A percentile compares a stretch with the other conserved stretches of the same genome.
Conservation (phyloP, 2,113 vertebrate species). For the Ammodramus savannarum region DNA sequence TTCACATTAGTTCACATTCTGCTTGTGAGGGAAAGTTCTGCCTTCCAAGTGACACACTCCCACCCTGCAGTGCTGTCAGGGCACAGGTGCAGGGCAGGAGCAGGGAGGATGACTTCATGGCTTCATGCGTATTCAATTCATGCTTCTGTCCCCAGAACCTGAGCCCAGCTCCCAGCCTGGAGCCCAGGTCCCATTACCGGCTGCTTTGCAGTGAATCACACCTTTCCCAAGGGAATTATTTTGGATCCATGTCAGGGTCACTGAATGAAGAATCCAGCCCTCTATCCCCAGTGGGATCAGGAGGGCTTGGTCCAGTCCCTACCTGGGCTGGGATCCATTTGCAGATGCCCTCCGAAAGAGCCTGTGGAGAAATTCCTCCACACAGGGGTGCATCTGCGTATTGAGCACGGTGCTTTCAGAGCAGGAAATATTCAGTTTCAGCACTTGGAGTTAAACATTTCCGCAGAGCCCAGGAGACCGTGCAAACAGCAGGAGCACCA, state of each 20-base stretch:
- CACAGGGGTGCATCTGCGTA: not conserved
- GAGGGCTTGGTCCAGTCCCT: not conserved
- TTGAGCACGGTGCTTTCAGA: not conserved
- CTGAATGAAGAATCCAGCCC: not conserved
- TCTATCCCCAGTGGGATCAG: not conserved
- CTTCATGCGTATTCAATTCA: not conserved
- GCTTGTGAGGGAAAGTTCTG: not conserved
- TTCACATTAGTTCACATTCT: not conserved
- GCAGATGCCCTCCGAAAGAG: not conserved
- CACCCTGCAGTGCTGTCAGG: not conserved
- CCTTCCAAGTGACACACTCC: not conserved
- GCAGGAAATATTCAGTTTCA: conserved; percentile 68
- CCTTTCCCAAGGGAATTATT: not conserved
- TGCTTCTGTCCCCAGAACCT: not conserved
- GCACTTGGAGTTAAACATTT: conserved; percentile 63
- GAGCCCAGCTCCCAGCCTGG: not conserved
- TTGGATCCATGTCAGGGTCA: not conserved
- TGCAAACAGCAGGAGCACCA: conserved; percentile 14
- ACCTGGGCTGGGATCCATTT: not conserved
- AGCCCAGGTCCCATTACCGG: not conserved
- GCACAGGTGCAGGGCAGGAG: not conserved
- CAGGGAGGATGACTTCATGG: not conserved
- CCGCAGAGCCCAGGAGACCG: conserved; percentile 48
- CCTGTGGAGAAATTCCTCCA: not conserved
- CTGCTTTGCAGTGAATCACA: not conserved